phyloP scores from a whole-genome alignment of 2,113 vertebrate species.

The Caranx melampygus region DNA sequence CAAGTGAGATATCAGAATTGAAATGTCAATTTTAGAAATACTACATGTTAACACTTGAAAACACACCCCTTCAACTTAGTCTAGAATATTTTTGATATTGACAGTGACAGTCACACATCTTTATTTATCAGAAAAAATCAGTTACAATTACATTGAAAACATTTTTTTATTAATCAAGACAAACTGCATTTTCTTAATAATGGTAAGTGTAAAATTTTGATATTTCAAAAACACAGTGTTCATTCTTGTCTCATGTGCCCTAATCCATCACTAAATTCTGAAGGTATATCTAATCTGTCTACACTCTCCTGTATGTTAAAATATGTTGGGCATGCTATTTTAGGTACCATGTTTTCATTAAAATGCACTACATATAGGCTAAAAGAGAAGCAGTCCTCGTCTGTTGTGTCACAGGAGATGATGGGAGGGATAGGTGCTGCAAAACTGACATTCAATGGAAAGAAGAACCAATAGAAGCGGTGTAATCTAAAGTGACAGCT shows the following conservation, averaged over 20 bases:
- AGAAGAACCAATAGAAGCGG: not conserved
- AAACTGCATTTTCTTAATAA: not conserved
- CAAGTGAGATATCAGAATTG: not conserved
- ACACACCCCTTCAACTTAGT: not conserved
- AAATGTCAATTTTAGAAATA: not conserved
- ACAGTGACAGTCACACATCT: not conserved
- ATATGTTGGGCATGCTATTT: not conserved
- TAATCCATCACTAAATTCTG: not conserved
- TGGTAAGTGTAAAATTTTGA: not conserved
- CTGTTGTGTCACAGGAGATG: not conserved
- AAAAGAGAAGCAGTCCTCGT: not conserved
- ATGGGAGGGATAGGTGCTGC: not conserved
- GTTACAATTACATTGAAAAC: not conserved
- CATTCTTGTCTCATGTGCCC: not conserved
- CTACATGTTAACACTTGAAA: not conserved
- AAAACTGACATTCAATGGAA: not conserved
- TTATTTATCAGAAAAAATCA: too few relatives aligned
- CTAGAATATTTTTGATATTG: not conserved
- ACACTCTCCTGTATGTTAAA: not conserved
- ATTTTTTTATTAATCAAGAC: not conserved
- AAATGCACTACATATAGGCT: not conserved
- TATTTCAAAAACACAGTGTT: too few relatives aligned
- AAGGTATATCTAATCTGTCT: not conserved
- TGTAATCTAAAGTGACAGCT: constrained; percentile 12
- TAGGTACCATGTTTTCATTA: not conserved